These are phyloP conservation scores for Lethenteron camtschaticum DNA, from an alignment of 2,113 vertebrate species.

Conservation along the genomic window DNA sequence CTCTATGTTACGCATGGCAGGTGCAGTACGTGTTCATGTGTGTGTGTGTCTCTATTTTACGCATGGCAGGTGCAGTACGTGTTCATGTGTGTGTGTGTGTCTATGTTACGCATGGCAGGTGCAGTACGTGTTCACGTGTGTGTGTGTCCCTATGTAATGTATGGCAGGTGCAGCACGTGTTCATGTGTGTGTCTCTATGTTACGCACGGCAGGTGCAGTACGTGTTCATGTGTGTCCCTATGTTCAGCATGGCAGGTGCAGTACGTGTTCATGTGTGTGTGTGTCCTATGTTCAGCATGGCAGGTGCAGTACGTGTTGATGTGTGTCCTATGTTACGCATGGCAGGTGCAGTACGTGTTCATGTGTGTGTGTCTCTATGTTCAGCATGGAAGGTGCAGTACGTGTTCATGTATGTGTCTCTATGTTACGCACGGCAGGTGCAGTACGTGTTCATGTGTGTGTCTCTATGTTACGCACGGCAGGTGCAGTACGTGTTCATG, in stretches of 20 bases:
- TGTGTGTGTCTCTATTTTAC: constrained; percentile 16
- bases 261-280: constrained; percentile 17
- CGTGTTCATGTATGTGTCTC: constrained; percentile 14
- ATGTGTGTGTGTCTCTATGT: constrained; percentile 17
- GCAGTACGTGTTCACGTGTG: neutral
- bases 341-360: neutral
- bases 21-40: neutral
- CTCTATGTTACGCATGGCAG: neutral
- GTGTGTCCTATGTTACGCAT: no score
- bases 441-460: constrained; percentile 18
- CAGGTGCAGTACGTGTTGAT: constrained; percentile 1
- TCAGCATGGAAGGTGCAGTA: neutral
- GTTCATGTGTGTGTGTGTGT: constrained; percentile 17
- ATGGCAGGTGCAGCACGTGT: neutral
- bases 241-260: neutral
- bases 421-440: neutral
- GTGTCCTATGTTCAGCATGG: no score
- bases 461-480: neutral
- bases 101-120: neutral
- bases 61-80: neutral
- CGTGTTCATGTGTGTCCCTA: constrained; percentile 14
- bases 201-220: neutral
- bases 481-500: constrained; percentile 14
- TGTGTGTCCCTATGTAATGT: no score
- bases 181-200: constrained; percentile 17